Evolutionary conservation across 1,140 invertebrate genomes (phyloP), one percentile per base, ranked within the genome.

Genomic region (Campoletis sonorensis): DNA sequence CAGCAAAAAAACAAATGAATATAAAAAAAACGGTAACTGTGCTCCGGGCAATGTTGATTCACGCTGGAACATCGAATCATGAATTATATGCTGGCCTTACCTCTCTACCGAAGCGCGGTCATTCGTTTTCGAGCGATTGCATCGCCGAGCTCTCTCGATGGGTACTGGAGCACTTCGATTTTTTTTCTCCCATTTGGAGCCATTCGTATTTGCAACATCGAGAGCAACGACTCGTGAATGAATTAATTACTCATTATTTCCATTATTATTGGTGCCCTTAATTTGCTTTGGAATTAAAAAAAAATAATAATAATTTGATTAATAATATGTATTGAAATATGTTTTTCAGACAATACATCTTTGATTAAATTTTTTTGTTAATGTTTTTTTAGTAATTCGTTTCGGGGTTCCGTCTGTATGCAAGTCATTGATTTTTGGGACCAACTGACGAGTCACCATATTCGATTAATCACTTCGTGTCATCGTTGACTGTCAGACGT

Each of bases 81-180:
- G 61, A 67, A 27, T 67, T 67, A 67, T 67, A 67, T 27, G 61
- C 23, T 27, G 61, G 61, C 23, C 23, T 67, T 67, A 15, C 61
- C 61, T 67, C 23, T 67, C 18, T 26, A 67, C 61, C 61, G n/a
- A 67, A 67, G 61, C 61, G 61, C 61, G 61, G 61, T 67, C 61
- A 67, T 67, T 67, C 61, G 61, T 67, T 67, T 67, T 67, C 61
- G 61, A 26, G 23, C 61, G 61, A 67, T 67, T 67, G 61, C 61
- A 67, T 67, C 61, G 61, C 23, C 4, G 61, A 10, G 61, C 7
- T n/a, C 23, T 27, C 61, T 23, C 61, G 61, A 67, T 67, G 23
- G 21, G 23, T 27, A 11, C 61, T 27, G 61, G 61, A 15, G 61
- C 61, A 26, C 23, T 67, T 67, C 23, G 61, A 67, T 67, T 27